Conservation (phyloP, 2,888 invertebrate genomes). For the Coelinius sp. region DNA sequence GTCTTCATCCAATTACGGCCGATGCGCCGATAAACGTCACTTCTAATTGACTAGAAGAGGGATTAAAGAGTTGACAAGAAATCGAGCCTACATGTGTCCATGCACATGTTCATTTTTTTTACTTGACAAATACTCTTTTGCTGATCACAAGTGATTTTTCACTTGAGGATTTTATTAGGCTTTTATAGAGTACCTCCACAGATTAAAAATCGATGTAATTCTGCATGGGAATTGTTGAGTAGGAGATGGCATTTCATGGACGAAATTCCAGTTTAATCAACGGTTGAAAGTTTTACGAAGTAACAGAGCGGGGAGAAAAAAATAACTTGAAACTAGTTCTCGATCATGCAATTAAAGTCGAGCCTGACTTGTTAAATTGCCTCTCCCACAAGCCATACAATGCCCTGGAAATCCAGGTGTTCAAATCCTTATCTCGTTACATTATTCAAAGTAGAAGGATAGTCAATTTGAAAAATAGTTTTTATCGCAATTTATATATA, state of each 20-base stretch:
- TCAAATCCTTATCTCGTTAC: no score
- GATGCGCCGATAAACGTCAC: constrained; percentile 52
- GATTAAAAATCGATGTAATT: no score
- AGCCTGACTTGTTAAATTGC: no score
- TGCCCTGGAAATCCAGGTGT: no score
- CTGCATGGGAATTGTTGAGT: neutral
- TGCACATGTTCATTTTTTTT: neutral
- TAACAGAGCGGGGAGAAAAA: neutral
- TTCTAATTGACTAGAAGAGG: constrained; percentile 52
- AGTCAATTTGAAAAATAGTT: neutral
- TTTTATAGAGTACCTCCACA: neutral
- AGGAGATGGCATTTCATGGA: neutral
- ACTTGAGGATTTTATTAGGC: neutral
- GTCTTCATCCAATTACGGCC: constrained; percentile 59
- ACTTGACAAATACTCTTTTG: neutral
- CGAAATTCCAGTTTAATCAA: constrained; percentile 9
- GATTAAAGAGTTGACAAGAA: constrained; percentile 15
- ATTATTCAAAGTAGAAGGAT: neutral
- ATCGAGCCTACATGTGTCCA: neutral
- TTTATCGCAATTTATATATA: neutral
- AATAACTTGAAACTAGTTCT: neutral
- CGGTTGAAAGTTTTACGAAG: no score
- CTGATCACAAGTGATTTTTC: neutral
- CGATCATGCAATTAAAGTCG: neutral
- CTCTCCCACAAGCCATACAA: no score